These are phyloP conservation scores for Mormyrus proboscirostris DNA, from an alignment of 2,797 vertebrate genomes.

Conservation along the genomic window DNA sequence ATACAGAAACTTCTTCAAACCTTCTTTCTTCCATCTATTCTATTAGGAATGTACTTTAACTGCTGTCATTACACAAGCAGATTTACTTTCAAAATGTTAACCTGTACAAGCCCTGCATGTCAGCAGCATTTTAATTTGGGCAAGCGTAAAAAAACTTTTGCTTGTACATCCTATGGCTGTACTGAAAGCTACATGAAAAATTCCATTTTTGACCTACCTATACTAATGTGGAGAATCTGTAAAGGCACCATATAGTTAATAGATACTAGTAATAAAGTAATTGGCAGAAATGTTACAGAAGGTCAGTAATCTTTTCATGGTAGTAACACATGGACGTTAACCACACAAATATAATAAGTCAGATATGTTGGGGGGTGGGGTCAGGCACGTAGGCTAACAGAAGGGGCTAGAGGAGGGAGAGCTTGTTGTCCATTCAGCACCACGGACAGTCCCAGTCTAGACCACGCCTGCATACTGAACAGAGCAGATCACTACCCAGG, in stretches of 20 bases:
- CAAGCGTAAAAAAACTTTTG: not conserved
- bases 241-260: not conserved
- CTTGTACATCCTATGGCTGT: not conserved
- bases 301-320: not conserved
- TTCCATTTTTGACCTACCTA: not conserved
- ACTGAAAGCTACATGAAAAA: not conserved
- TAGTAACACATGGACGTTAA: not conserved
- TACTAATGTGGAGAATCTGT: not conserved
- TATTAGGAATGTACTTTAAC: not conserved
- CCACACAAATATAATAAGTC: not conserved
- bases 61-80: not conserved
- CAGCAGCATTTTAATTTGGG: not conserved
- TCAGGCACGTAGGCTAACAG: not conserved
- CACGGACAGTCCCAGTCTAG: not conserved
- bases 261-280: not conserved
- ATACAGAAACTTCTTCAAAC: not conserved
- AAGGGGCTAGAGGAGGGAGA: not conserved
- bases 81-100: not conserved
- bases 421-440: not conserved
- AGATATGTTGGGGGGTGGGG: not conserved
- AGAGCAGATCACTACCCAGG: not conserved
- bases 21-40: not conserved
- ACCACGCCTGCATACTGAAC: not conserved
- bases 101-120: not conserved
- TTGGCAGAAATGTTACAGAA: not conserved